Conservation (phyloP, 2,888 invertebrate genomes). For the Scrobipalpa costella region DNA sequence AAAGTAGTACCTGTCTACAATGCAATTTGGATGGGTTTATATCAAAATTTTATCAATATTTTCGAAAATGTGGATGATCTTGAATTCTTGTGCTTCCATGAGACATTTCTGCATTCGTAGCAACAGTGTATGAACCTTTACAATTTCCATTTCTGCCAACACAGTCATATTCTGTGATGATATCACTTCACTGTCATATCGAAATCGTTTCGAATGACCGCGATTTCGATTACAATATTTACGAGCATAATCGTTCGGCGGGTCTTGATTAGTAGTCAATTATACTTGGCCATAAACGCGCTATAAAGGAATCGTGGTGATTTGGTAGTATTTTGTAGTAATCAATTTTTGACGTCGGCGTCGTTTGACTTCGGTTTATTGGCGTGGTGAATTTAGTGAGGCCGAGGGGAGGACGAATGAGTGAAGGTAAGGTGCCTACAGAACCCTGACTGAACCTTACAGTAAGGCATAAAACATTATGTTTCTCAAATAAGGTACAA, state of each 20-base stretch:
- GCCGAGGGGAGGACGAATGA: slow-evolving; percentile 50
- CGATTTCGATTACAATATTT: slow-evolving; percentile 48
- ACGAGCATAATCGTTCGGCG: slow-evolving; percentile 44
- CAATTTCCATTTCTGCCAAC: slow-evolving; percentile 16
- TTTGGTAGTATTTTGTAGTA: slow-evolving; percentile 78
- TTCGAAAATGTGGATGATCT: too few relatives aligned
- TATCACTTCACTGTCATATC: slow-evolving; percentile 53
- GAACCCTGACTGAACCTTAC: background rate
- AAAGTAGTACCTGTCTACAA: too few relatives aligned
- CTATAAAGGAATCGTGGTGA: slow-evolving; percentile 76
- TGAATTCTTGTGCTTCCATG: too few relatives aligned
- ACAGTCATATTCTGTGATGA: slow-evolving; percentile 39
- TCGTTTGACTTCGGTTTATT: slow-evolving; percentile 75
- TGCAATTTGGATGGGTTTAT: too few relatives aligned
- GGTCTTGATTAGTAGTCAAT: slow-evolving; percentile 61
- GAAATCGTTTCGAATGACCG: slow-evolving; percentile 45
- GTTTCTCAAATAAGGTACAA: too few relatives aligned
- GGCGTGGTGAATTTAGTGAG: slow-evolving; percentile 77
- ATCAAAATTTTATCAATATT: too few relatives aligned
- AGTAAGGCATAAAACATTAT: background rate
- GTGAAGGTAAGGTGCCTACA: background rate
- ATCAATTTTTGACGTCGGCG: slow-evolving; percentile 78
- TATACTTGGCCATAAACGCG: slow-evolving; percentile 73
- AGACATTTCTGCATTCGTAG: too few relatives aligned
- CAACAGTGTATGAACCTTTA: too few relatives aligned